Conservation (phyloP, 2,888 invertebrate genomes). For the Melolontha melolontha region DNA sequence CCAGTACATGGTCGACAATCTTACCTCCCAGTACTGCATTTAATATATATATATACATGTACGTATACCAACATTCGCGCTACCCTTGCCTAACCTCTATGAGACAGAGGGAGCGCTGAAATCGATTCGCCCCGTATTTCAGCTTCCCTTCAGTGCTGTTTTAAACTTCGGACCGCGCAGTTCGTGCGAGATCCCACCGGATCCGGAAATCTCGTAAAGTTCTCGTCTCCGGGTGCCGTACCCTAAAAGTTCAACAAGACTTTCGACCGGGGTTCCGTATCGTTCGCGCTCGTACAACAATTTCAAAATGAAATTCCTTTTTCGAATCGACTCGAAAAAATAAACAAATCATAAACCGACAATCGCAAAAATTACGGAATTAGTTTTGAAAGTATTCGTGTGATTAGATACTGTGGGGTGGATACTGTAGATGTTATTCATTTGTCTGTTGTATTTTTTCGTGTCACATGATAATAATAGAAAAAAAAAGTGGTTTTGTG, state of each 20-base stretch:
- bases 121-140: slow-evolving; percentile 54
- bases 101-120: slow-evolving; percentile 52
- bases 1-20: slow-evolving; percentile 9
- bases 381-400: slow-evolving; percentile 1
- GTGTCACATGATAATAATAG: not conserved
- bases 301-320: too few relatives aligned
- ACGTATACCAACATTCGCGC: slow-evolving; percentile 24
- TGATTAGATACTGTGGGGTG: not conserved
- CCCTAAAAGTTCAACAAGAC: not conserved
- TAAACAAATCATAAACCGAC: slow-evolving; percentile 7
- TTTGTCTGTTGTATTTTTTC: not conserved
- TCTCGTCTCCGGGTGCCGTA: slow-evolving; percentile 10
- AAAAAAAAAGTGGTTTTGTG: slow-evolving; percentile 13
- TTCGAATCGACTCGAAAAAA: not conserved
- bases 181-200: slow-evolving; percentile 19
- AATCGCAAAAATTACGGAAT: not conserved
- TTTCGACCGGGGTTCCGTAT: not conserved
- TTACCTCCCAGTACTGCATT: slow-evolving; percentile 19
- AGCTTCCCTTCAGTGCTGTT: slow-evolving; percentile 53
- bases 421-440: not conserved
- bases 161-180: slow-evolving; percentile 48
- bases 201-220: slow-evolving; percentile 32
- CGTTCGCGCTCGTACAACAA: not conserved
- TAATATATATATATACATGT: not conserved
- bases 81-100: slow-evolving; percentile 47